These are phyloP conservation scores for Xyrauchen texanus DNA, from an alignment of 2,113 vertebrate species.

Conservation along the genomic window DNA sequence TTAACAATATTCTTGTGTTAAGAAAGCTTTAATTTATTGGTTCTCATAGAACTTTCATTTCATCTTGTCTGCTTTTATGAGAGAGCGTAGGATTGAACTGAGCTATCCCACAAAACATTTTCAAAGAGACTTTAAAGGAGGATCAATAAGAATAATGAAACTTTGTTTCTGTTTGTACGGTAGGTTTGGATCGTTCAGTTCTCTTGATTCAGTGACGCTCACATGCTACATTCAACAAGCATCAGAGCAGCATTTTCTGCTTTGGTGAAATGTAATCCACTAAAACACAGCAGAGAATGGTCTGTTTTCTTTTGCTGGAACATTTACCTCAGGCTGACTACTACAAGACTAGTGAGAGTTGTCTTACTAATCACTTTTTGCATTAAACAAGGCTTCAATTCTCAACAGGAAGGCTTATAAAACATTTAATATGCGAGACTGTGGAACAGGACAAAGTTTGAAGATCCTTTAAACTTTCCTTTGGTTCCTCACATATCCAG, in stretches of 20 bases:
- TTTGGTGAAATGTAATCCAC: conserved; percentile 10
- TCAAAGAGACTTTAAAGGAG: conserved; percentile 9
- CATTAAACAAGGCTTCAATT: conserved; percentile 39
- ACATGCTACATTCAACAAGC: conserved; percentile 8
- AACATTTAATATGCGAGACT: conserved; percentile 28
- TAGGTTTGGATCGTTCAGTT: background rate
- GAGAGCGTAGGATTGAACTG: background rate
- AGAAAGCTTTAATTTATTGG: background rate
- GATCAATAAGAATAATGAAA: background rate
- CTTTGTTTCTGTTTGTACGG: background rate
- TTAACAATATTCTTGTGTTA: background rate
- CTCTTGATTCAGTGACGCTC: background rate
- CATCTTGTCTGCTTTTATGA: conserved; percentile 17
- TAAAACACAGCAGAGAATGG: background rate
- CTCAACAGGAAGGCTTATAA: conserved; percentile 31
- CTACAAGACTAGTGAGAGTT: background rate
- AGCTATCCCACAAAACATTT: background rate
- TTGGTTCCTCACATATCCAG: background rate
- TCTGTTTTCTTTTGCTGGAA: conserved; percentile 3
- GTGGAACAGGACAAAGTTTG: background rate
- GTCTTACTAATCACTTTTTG: conserved; percentile 34
- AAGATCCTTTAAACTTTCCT: background rate
- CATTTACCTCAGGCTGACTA: conserved; percentile 10
- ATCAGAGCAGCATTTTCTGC: background rate
- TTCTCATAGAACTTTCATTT: background rate